Percentiles rank a stretch among this genome's conserved stretches.
Evolutionary conservation across 2,113 vertebrate species (phyloP).

Genomic region (Heterochromis multidens): DNA sequence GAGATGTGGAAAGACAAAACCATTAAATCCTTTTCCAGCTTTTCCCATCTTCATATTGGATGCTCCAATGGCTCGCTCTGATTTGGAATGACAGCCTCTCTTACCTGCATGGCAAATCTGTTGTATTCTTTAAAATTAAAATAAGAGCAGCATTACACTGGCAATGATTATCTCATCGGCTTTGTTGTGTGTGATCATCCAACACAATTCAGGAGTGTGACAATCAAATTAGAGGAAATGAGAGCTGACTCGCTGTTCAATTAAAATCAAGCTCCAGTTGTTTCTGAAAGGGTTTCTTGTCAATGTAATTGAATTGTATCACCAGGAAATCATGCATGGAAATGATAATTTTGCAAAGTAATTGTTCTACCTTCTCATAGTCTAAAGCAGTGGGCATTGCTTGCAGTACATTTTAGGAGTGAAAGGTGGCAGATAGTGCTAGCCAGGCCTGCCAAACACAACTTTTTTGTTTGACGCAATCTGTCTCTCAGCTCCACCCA

Average conservation of each 20-base stretch:
- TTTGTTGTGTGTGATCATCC: slow-evolving; percentile 66
- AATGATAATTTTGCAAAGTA: slow-evolving; percentile 47
- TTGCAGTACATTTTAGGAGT: neutral
- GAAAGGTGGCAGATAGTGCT: neutral
- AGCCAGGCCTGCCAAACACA: slow-evolving; percentile 25
- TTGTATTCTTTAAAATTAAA: slow-evolving; percentile 43
- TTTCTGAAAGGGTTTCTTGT: slow-evolving; percentile 58
- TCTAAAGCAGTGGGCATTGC: neutral
- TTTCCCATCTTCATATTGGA: slow-evolving; percentile 28
- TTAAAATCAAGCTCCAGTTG: slow-evolving; percentile 67
- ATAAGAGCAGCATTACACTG: slow-evolving; percentile 40
- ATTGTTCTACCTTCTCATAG: slow-evolving; percentile 35
- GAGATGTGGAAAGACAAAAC: slow-evolving; percentile 52
- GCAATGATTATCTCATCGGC: slow-evolving; percentile 58
- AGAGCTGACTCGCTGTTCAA: slow-evolving; percentile 65
- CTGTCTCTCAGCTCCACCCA: slow-evolving; percentile 48
- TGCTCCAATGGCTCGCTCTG: slow-evolving; percentile 35
- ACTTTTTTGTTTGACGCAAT: slow-evolving; percentile 35
- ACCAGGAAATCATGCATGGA: slow-evolving; percentile 55
- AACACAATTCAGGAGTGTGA: slow-evolving; percentile 65
- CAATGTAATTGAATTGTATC: slow-evolving; percentile 63
- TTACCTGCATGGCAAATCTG: slow-evolving; percentile 39
- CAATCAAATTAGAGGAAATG: slow-evolving; percentile 73
- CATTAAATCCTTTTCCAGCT: slow-evolving; percentile 43
- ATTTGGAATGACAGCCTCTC: slow-evolving; percentile 56